A percentile compares a stretch with the other conserved stretches of the same genome.
These are phyloP conservation scores for Ectobius pallidus DNA, from an alignment of 2,888 invertebrate genomes.

Conservation along the genomic window DNA sequence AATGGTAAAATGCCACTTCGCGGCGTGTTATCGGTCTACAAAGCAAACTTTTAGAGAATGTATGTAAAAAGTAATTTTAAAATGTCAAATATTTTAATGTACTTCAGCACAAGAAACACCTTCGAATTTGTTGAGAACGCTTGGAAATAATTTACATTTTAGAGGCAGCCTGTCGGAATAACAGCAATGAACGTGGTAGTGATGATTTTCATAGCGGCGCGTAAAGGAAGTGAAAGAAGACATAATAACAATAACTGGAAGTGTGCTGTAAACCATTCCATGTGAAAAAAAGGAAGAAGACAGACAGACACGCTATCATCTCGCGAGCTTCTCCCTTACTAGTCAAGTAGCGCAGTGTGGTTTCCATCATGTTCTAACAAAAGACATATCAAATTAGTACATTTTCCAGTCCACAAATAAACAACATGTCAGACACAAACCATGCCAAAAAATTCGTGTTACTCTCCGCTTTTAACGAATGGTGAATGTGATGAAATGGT, in stretches of 20 bases:
- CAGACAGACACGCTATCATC: background rate
- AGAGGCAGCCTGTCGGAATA: no score
- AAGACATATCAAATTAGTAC: conserved; percentile 20
- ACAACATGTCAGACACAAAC: conserved; percentile 19
- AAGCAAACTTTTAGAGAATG: no score
- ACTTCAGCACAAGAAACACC: no score
- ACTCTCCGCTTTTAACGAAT: conserved; percentile 1
- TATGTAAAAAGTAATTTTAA: no score
- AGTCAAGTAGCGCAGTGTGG: conserved; percentile 5
- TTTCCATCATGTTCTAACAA: conserved; percentile 7
- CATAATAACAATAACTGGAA: background rate
- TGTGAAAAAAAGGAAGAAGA: background rate
- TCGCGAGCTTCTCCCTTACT: background rate
- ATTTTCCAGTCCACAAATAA: conserved; percentile 22
- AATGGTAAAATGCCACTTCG: no score
- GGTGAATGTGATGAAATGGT: conserved; percentile 10
- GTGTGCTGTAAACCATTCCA: background rate
- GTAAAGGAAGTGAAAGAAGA: background rate
- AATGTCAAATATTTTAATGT: no score
- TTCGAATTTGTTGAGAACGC: no score
- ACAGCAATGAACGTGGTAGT: no score
- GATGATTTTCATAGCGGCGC: background rate
- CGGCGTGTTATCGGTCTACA: no score
- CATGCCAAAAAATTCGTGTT: background rate
- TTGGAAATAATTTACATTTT: no score